Evolutionary conservation across 2,888 invertebrate genomes (phyloP), one percentile per base, ranked within the genome.

Genomic region (Muscina levida): DNA sequence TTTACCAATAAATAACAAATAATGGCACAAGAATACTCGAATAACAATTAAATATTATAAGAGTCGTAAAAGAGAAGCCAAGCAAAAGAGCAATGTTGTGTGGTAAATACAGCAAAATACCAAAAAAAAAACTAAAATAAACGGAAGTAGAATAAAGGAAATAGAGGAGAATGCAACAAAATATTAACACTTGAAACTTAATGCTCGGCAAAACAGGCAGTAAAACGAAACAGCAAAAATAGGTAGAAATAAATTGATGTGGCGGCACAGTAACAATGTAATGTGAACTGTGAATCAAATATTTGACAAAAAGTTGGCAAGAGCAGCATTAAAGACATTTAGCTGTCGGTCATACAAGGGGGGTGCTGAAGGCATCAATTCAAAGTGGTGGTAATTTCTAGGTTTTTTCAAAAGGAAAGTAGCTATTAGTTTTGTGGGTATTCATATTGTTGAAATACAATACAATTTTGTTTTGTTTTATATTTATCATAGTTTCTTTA

Each of bases 221-320:
- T 15, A 17, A 51, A 17, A 51, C 17, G 11, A 51, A 51, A 22
- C 22, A 10, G 19, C 51, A 8, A 22, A n/a, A n/a, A n/a, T n/a
- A n/a, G n/a, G n/a, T n/a, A n/a, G n/a, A n/a, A n/a, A n/a, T n/a
- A n/a, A n/a, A n/a, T n/a, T n/a, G n/a, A n/a, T n/a, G n/a, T 8
- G 22, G 19, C 39, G 22, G n/a, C n/a, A 6, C 62, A 42, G 13
- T 62, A 37, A 62, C 62, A 62, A 22, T 62, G 62, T 62, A 62
- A 62, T 42, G 22, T 39, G 42, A 39, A 62, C 42, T 39, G n/a
- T n/a, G 42, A 62, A 62, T 62, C 62, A 62, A 62, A 42, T 62
- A 62, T 62, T 62, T 62, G 42, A 13, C 39, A 37, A 59, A 57
- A 31, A n/a, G 59, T 37, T 17, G 15, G 37, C 19, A 37, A 19